These are phyloP conservation scores for Coracopsis vasa DNA, from an alignment of 2,113 vertebrate species.

Conservation along the genomic window DNA sequence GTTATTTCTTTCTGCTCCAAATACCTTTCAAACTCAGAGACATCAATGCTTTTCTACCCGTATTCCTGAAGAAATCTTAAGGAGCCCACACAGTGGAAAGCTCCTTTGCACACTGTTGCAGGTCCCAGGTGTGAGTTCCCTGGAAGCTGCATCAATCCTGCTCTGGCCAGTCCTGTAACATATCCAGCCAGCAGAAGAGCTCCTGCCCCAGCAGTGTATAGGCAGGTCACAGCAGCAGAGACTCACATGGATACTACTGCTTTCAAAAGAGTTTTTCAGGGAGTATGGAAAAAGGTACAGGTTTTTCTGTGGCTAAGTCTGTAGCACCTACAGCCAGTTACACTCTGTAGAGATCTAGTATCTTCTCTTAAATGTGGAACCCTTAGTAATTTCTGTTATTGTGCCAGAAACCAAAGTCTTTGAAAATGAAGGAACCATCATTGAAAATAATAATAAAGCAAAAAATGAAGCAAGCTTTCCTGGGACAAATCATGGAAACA, in stretches of 20 bases:
- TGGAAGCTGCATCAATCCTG: not conserved
- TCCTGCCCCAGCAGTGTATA: not conserved
- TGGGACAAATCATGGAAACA: not conserved
- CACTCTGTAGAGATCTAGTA: not conserved
- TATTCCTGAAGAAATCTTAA: not conserved
- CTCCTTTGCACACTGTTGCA: not conserved
- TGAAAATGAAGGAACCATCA: not conserved
- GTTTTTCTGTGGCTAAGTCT: not conserved
- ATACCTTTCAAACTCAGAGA: not conserved
- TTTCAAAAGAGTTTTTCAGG: not conserved
- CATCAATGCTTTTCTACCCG: not conserved
- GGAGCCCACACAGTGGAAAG: not conserved
- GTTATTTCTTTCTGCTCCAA: not conserved
- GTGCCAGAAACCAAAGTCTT: not conserved
- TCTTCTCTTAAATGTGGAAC: not conserved
- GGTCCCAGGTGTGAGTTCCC: not conserved
- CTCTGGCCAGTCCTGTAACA: not conserved
- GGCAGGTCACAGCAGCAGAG: not conserved
- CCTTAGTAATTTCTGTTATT: not conserved
- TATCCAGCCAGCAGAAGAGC: not conserved
- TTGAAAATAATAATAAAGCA: not conserved
- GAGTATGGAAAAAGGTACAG: not conserved
- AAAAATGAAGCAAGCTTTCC: not conserved
- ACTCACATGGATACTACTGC: not conserved
- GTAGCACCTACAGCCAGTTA: not conserved